Conservation (phyloP, 2,888 invertebrate genomes). For the Arge pagana region DNA sequence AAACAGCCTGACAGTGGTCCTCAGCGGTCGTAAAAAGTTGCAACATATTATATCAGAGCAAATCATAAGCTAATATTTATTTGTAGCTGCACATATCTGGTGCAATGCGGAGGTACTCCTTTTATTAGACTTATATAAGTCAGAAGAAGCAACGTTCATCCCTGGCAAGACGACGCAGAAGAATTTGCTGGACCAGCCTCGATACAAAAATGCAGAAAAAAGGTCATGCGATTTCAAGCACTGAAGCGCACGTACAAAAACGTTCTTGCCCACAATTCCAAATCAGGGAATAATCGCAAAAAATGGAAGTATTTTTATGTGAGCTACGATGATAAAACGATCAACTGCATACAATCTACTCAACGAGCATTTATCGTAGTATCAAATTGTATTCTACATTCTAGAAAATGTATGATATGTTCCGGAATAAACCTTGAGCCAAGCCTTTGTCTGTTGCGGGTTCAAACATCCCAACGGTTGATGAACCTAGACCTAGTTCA, state of each 20-base stretch:
- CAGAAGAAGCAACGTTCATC: neutral
- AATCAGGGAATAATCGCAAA: neutral
- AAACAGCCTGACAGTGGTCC: no score
- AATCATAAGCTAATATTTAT: no score
- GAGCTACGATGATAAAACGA: neutral
- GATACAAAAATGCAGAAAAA: no score
- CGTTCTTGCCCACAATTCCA: neutral
- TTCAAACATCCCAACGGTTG: neutral
- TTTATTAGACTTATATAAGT: neutral
- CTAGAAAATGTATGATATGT: neutral
- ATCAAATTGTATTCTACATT: neutral
- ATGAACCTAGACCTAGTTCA: neutral
- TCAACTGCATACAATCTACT: no score
- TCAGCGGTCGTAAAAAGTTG: slow-evolving; percentile 22
- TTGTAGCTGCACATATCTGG: neutral
- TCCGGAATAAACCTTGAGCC: neutral
- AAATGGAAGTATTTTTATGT: slow-evolving; percentile 1
- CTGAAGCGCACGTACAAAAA: neutral
- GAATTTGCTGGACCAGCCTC: neutral
- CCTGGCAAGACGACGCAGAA: neutral
- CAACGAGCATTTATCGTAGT: no score
- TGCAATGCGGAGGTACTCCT: neutral
- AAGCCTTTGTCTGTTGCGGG: neutral
- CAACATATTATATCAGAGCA: no score
- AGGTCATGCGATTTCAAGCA: no score